phyloP scores from a whole-genome alignment of 2,888 invertebrate species.

The Pristionchus entomophagus region DNA sequence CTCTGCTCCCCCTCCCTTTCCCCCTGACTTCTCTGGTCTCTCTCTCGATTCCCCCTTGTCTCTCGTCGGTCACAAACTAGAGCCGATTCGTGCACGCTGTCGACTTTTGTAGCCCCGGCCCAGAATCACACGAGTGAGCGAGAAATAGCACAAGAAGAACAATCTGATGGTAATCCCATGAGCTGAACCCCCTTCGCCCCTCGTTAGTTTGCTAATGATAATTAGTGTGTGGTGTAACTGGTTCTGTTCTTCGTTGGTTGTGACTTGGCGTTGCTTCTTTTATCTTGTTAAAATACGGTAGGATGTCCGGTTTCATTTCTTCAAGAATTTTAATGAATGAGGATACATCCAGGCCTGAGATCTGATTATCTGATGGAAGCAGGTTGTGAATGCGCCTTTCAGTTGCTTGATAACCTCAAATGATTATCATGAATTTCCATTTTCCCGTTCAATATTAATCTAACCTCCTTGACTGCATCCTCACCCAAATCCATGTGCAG shows the following conservation, averaged over 20 bases:
- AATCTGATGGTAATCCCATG: neutral
- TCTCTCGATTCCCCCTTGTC: neutral
- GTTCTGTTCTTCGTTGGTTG: conserved; percentile 17
- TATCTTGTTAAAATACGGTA: neutral
- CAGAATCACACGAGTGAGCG: neutral
- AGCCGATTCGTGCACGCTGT: neutral
- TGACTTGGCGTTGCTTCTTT: neutral
- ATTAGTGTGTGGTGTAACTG: neutral
- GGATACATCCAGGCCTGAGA: neutral
- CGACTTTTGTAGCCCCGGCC: neutral
- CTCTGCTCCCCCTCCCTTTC: neutral
- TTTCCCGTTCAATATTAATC: neutral
- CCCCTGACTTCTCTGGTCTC: neutral
- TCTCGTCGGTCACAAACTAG: conserved; percentile 15
- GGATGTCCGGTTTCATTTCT: neutral
- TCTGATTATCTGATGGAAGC: neutral
- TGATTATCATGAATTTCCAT: neutral
- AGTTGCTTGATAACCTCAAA: neutral
- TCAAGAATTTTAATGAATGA: neutral
- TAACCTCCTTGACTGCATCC: neutral
- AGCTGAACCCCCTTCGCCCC: neutral
- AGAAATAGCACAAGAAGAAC: neutral
- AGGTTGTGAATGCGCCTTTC: neutral
- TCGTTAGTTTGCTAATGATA: conserved; percentile 7
- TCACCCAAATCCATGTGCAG: neutral